A percentile compares a stretch with the other conserved stretches of the same genome.
phyloP scores from a whole-genome alignment of 2,888 invertebrate species.

The Callyntrura sp. region DNA sequence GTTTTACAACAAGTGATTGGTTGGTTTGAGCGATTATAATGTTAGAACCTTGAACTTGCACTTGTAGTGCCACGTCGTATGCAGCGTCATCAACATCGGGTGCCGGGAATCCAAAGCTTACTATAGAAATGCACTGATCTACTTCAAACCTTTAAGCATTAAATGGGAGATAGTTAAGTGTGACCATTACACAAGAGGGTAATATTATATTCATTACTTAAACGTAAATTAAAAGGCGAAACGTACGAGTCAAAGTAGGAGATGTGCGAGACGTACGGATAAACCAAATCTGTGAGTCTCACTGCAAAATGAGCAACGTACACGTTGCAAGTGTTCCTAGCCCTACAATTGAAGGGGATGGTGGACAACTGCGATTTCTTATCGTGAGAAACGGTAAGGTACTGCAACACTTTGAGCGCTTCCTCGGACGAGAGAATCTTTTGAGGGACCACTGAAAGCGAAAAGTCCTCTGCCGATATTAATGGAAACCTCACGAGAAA shows the following conservation, averaged over 20 bases:
- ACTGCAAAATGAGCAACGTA: constrained; percentile 74
- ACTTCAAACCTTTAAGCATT: constrained; percentile 68
- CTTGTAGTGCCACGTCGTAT: constrained; percentile 74
- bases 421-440: constrained; percentile 69
- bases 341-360: constrained; percentile 58
- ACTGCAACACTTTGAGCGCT: constrained; percentile 65
- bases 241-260: constrained; percentile 76
- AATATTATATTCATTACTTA: not conserved
- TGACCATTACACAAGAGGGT: no score
- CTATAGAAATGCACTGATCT: constrained; percentile 74
- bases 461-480: constrained; percentile 74
- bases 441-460: constrained; percentile 71
- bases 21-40: constrained; percentile 73
- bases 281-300: constrained; percentile 67
- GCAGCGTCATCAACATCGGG: constrained; percentile 73
- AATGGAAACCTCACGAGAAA: constrained; percentile 75
- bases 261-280: constrained; percentile 75
- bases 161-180: not conserved
- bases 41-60: constrained; percentile 70
- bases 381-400: constrained; percentile 73
- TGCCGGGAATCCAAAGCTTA: constrained; percentile 76
- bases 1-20: constrained; percentile 68
- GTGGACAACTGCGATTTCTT: constrained; percentile 70
- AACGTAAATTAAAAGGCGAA: not conserved
- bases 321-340: constrained; percentile 65